Evolutionary conservation across 2,797 vertebrate genomes (phyloP).

Genomic region (Pipistrellus nathusii): DNA sequence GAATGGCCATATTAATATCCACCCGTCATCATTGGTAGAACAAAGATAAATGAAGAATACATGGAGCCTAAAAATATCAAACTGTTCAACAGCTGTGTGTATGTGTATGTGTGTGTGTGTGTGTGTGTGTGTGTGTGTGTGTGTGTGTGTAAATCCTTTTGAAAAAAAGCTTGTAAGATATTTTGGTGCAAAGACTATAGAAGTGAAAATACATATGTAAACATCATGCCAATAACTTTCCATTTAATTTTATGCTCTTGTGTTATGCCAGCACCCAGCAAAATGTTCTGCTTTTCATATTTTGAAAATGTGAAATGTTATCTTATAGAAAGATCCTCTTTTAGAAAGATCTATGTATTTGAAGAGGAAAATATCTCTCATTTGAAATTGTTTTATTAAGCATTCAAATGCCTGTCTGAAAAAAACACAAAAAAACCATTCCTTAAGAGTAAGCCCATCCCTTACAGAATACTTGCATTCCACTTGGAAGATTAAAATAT

Average conservation of each 20-base stretch:
- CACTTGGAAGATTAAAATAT: slow-evolving; percentile 70
- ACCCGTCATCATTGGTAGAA: background rate
- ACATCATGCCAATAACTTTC: slow-evolving; percentile 59
- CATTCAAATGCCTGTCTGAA: slow-evolving; percentile 80
- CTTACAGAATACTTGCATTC: slow-evolving; percentile 74
- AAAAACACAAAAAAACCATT: slow-evolving; percentile 62
- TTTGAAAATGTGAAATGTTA: slow-evolving; percentile 65
- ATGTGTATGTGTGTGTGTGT: background rate
- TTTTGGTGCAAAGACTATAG: slow-evolving; percentile 63
- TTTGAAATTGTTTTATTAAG: slow-evolving; percentile 81
- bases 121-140: background rate
- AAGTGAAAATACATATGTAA: slow-evolving; percentile 58
- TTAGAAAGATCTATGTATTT: slow-evolving; percentile 74
- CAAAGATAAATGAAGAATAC: background rate
- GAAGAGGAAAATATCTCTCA: slow-evolving; percentile 75
- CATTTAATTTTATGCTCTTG: slow-evolving; percentile 36
- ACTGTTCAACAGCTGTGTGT: slow-evolving; percentile 9
- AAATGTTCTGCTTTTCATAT: slow-evolving; percentile 44
- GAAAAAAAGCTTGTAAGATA: slow-evolving; percentile 39
- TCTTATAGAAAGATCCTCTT: slow-evolving; percentile 79
- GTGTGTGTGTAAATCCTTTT: slow-evolving; percentile 1
- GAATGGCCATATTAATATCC: background rate
- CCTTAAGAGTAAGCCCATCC: slow-evolving; percentile 76
- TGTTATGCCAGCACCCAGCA: slow-evolving; percentile 2
- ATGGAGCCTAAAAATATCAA: slow-evolving; percentile 55